phyloP scores from a whole-genome alignment of 2,797 vertebrate species.

The Alfaro cultratus region DNA sequence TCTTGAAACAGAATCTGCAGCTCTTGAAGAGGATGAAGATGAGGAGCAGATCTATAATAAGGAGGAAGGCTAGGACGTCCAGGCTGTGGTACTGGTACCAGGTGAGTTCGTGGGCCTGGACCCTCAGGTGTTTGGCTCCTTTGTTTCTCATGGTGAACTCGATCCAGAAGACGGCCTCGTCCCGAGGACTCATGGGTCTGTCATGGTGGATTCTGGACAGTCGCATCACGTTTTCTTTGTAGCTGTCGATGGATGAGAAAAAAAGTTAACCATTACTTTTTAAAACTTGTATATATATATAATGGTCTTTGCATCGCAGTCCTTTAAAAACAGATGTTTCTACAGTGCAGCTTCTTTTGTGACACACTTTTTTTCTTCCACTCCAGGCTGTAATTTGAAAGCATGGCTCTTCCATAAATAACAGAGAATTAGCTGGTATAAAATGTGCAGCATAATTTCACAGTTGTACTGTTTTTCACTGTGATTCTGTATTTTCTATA shows the following conservation, averaged over 20 bases:
- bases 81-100: slow-evolving; percentile 86
- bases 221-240: slow-evolving; percentile 78
- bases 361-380: background rate
- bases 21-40: slow-evolving; percentile 60
- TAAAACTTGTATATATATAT: background rate
- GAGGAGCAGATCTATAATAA: slow-evolving; percentile 54
- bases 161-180: slow-evolving; percentile 85
- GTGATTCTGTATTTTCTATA: background rate
- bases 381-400: background rate
- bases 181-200: slow-evolving; percentile 79
- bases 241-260: slow-evolving; percentile 59
- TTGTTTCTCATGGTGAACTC: slow-evolving; percentile 87
- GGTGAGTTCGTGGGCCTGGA: slow-evolving; percentile 81
- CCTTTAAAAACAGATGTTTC: background rate
- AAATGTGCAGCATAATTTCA: background rate
- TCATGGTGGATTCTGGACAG: slow-evolving; percentile 85
- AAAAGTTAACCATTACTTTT: background rate
- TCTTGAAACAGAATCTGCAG: slow-evolving; percentile 57
- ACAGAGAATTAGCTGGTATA: background rate
- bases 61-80: slow-evolving; percentile 80
- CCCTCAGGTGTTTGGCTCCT: slow-evolving; percentile 83
- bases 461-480: background rate
- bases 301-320: background rate
- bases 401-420: background rate
- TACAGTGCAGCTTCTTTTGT: background rate